phyloP scores from a whole-genome alignment of 1,140 invertebrate genomes.

The Kradibia gibbosae region DNA sequence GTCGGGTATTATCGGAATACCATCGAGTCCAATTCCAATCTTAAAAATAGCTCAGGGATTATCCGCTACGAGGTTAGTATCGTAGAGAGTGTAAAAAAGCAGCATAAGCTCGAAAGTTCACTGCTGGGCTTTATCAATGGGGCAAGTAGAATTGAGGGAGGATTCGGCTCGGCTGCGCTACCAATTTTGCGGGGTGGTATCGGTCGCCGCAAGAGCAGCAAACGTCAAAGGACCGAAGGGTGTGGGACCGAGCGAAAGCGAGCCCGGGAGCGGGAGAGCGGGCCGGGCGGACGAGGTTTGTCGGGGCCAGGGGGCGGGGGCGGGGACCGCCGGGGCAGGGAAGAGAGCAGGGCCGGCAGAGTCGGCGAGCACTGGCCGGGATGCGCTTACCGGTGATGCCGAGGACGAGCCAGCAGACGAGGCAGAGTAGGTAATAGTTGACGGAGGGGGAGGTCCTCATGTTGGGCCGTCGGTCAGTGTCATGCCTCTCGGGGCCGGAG shows the following conservation, averaged over 20 bases:
- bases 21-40: too few relatives aligned
- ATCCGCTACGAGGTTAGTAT: too few relatives aligned
- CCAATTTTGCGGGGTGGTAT: too few relatives aligned
- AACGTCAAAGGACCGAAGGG: not conserved
- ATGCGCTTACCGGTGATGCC: slow-evolving; percentile 69
- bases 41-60: too few relatives aligned
- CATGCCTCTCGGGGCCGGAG: slow-evolving; percentile 15
- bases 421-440: slow-evolving; percentile 71
- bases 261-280: not conserved
- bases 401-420: slow-evolving; percentile 71
- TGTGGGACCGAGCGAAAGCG: not conserved
- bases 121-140: too few relatives aligned
- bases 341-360: too few relatives aligned
- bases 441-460: slow-evolving; percentile 71
- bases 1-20: too few relatives aligned
- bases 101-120: too few relatives aligned
- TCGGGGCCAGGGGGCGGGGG: not conserved
- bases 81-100: too few relatives aligned
- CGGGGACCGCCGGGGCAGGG: not conserved
- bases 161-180: too few relatives aligned
- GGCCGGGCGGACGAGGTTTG: not conserved
- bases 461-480: slow-evolving; percentile 49
- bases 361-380: not conserved
- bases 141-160: too few relatives aligned
- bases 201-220: too few relatives aligned